A percentile compares a stretch with the other conserved stretches of the same genome.
These are phyloP conservation scores for Chromis chromis DNA, from an alignment of 2,797 vertebrate genomes.

Conservation along the genomic window DNA sequence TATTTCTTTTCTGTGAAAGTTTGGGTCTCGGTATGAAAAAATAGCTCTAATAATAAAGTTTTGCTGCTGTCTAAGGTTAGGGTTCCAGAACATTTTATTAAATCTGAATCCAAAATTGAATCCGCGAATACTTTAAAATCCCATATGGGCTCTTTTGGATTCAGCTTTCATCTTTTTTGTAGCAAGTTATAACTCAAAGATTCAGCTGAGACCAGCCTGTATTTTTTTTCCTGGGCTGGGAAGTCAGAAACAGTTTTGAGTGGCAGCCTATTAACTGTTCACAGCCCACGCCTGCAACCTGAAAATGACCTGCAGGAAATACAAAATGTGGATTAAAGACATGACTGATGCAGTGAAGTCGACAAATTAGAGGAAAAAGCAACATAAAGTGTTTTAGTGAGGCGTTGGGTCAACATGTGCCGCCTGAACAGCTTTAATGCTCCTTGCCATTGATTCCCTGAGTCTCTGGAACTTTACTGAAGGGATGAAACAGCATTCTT, in stretches of 20 bases:
- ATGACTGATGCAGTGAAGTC: background rate
- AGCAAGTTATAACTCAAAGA: background rate
- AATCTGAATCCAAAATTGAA: background rate
- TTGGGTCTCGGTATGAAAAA: background rate
- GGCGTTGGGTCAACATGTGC: too few species aligned
- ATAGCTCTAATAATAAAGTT: background rate
- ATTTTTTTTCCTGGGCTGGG: background rate
- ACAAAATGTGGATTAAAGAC: background rate
- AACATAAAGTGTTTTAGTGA: too few species aligned
- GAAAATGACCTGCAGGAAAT: constrained; percentile 9
- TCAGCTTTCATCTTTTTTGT: background rate
- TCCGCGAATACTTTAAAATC: background rate
- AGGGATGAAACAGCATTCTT: too few species aligned
- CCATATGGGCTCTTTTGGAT: background rate
- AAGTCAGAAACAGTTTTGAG: background rate
- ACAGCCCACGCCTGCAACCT: background rate
- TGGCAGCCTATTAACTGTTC: background rate
- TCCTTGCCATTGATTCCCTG: too few species aligned
- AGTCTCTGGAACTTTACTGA: too few species aligned
- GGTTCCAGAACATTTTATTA: background rate
- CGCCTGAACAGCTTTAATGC: too few species aligned
- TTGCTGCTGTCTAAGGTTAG: too few species aligned
- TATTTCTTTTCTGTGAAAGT: background rate
- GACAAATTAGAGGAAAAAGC: too few species aligned
- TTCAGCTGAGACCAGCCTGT: background rate